Conservation (phyloP, 2,113 vertebrate species). For the Lagopus leucura region DNA sequence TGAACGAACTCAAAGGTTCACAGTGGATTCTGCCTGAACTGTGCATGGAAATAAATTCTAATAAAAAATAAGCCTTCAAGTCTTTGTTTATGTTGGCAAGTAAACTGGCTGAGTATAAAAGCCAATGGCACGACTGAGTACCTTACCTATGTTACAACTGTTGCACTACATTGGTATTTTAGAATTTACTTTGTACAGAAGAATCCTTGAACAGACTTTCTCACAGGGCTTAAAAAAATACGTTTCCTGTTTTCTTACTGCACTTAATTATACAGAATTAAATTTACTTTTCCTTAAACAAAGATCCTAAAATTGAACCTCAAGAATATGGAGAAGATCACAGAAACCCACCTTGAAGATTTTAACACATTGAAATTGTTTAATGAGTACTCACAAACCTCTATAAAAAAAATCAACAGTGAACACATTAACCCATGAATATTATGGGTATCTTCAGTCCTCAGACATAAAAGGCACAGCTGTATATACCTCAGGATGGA, state of each 20-base stretch:
- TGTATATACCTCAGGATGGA: background rate
- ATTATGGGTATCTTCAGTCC: background rate
- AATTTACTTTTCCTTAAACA: constrained; percentile 10
- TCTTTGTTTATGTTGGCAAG: constrained; percentile 61
- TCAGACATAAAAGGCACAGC: background rate
- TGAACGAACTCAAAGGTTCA: constrained; percentile 44
- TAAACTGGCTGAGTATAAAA: constrained; percentile 30
- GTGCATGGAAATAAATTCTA: background rate
- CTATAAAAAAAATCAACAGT: background rate
- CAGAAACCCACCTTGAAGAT: background rate
- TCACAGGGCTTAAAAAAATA: background rate
- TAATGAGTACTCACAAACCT: background rate
- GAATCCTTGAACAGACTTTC: constrained; percentile 56
- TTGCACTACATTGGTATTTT: constrained; percentile 49
- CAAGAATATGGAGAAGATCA: background rate
- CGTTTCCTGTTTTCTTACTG: constrained; percentile 44
- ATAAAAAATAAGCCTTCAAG: constrained; percentile 55
- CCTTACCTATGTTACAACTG: constrained; percentile 55
- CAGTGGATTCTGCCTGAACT: constrained; percentile 39
- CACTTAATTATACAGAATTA: constrained; percentile 3
- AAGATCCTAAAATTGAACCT: background rate
- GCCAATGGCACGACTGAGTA: constrained; percentile 57
- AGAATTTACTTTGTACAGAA: constrained; percentile 40
- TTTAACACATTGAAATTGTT: background rate
- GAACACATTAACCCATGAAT: background rate